Evolutionary conservation across 2,888 invertebrate genomes (phyloP).

Genomic region (Acronicta alni): DNA sequence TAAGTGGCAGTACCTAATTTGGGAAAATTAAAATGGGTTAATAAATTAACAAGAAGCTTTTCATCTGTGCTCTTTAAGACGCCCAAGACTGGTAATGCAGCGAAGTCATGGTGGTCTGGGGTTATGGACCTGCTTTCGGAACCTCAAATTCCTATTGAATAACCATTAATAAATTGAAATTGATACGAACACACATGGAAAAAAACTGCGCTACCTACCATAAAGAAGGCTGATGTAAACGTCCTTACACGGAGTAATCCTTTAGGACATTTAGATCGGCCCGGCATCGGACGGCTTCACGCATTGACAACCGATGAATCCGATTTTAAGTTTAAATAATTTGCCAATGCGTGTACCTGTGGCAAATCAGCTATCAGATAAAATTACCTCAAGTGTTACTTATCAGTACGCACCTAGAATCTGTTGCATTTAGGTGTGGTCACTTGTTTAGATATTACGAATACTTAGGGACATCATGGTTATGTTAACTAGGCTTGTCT

Average conservation of each 20-base stretch:
- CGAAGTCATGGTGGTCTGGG: neutral
- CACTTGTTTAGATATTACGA: conserved; percentile 29
- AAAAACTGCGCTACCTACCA: no score
- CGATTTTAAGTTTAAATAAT: no score
- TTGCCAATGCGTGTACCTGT: neutral
- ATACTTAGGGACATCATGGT: conserved; percentile 38
- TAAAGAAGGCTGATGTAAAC: no score
- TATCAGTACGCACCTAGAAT: conserved; percentile 49
- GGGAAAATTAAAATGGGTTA: neutral
- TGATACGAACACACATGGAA: no score
- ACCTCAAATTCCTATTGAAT: neutral
- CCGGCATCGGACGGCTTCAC: no score
- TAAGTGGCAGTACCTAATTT: neutral
- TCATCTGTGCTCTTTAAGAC: neutral
- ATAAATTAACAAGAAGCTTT: neutral
- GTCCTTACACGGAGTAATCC: no score
- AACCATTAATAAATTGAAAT: no score
- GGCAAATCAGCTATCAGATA: neutral
- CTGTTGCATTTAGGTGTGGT: conserved; percentile 39
- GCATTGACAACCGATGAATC: no score
- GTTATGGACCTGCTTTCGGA: neutral
- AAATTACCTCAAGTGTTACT: conserved; percentile 10
- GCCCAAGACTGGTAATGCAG: neutral
- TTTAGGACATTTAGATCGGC: no score
- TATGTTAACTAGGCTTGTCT: conserved; percentile 15